Conservation (phyloP, 92 coral and sea anemone species). For the Porites lobata region DNA sequence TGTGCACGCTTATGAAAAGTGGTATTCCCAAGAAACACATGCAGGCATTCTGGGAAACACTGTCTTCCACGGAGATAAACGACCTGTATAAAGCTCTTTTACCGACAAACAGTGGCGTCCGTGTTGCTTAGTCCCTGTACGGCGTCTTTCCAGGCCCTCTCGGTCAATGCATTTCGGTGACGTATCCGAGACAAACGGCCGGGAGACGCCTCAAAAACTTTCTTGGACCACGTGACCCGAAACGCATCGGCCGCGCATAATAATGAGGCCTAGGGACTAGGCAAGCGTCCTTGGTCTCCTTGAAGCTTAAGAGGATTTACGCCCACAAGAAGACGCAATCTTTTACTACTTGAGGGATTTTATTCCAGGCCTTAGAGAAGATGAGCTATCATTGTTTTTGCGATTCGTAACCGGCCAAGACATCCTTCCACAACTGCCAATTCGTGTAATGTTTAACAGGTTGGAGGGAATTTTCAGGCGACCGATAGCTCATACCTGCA, state of each 20-base stretch:
- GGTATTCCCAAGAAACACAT: background rate
- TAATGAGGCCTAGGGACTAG: too few relatives aligned
- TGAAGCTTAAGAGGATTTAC: background rate
- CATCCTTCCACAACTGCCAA: constrained; percentile 1
- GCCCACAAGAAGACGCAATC: background rate
- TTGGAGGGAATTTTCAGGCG: constrained; percentile 19
- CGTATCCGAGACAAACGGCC: too few relatives aligned
- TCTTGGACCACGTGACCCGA: too few relatives aligned
- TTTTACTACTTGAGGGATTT: constrained; percentile 4
- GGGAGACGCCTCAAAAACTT: too few relatives aligned
- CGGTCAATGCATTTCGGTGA: too few relatives aligned
- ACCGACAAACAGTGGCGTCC: constrained; percentile 1
- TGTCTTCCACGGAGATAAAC: background rate
- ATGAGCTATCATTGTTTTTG: background rate
- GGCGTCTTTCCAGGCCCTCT: too few relatives aligned
- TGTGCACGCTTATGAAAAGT: constrained; percentile 1
- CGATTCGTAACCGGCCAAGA: constrained; percentile 9
- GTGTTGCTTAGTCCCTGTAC: too few relatives aligned
- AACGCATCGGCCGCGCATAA: too few relatives aligned
- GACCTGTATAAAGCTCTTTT: constrained; percentile 5
- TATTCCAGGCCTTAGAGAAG: background rate
- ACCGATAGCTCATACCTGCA: too few relatives aligned
- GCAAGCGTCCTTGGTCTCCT: background rate
- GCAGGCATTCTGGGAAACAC: constrained; percentile 9
- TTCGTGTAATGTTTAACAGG: constrained; percentile 9